Base-by-base conservation (phyloP, 1,140 invertebrate genomes). In the Anastrepha ludens region DNA sequence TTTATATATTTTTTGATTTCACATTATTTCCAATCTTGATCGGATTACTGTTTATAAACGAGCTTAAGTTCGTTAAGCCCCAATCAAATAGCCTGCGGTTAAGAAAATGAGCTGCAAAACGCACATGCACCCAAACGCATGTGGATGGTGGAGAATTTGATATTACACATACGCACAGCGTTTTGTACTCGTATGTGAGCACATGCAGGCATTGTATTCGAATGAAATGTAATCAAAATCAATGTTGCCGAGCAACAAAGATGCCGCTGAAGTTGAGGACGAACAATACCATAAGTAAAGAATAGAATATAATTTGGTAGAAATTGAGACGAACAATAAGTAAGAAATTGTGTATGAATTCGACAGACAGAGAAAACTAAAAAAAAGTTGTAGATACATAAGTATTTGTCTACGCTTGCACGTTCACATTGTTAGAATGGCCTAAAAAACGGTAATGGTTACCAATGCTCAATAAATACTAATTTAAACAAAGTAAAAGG, bases 41-140 rank as follows among this genome's bases (percentile, higher is more conserved):
- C 50, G 50, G 50, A 9, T 44, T 70, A 70, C 20, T n/a, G 20
- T 70, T 70, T 39, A 44, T 41, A 5, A 44, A 9, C 5, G 39
- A 13, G 39, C 65, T 70, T 44, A 70, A 44, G 44, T 44, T 70
- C 39, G 39, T 41, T 65, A 70, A 70, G 3, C 2, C 29, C 29
- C 65, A 70, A 70, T 70, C 8, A 70, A 44, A 15, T 70, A 6
- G 65, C 65, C 39, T 44, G 65, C 65, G 65, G 65, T 41, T 70
- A 70, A 44, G 39, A 70, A 70, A 15, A 41, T 70, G 1, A 39
- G 65, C 39, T 70, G 3, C 29, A 3, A 41, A 70, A 2, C 13
- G 39, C 0, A 44, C 8, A 44, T 11, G 20, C 2, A 11, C 8
- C 3, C 41, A 41, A 70, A 70, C 2, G 41, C 41, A 70, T 67